phyloP scores from a whole-genome alignment of 2,797 vertebrate genomes.

The Peromyscus nudipes region DNA sequence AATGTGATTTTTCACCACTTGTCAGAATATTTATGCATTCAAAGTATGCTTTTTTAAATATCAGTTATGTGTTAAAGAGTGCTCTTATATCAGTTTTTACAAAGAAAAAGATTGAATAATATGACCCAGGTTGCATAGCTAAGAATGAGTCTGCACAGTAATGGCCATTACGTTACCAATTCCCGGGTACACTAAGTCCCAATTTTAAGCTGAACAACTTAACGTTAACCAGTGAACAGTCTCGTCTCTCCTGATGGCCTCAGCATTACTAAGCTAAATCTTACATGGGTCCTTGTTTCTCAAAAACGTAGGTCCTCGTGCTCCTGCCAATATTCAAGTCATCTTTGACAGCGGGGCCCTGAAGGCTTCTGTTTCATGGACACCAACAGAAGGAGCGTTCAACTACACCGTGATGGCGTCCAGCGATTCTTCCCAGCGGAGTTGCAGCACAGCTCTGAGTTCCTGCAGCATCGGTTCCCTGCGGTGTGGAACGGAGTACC shows the following conservation, averaged over 20 bases:
- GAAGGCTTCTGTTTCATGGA: slow-evolving; percentile 90
- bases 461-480: slow-evolving; percentile 90
- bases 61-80: neutral
- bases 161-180: neutral
- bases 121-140: neutral
- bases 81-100: slow-evolving; percentile 11
- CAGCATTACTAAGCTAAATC: neutral
- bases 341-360: slow-evolving; percentile 83
- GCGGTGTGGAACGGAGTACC: slow-evolving; percentile 90
- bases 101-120: slow-evolving; percentile 4
- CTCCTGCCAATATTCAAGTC: slow-evolving; percentile 88
- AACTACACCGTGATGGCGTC: slow-evolving; percentile 89
- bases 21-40: neutral
- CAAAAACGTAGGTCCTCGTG: slow-evolving; percentile 89
- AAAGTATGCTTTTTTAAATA: neutral
- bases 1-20: neutral
- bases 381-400: slow-evolving; percentile 85
- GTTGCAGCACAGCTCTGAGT: slow-evolving; percentile 88
- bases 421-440: slow-evolving; percentile 77
- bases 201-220: neutral
- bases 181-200: neutral
- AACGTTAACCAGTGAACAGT: neutral
- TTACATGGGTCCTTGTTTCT: slow-evolving; percentile 51
- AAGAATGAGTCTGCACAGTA: neutral
- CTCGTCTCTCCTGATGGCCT: neutral